These are phyloP conservation scores for Sphaerodactylus townsendi DNA, from an alignment of 2,113 vertebrate genomes.

Conservation along the genomic window DNA sequence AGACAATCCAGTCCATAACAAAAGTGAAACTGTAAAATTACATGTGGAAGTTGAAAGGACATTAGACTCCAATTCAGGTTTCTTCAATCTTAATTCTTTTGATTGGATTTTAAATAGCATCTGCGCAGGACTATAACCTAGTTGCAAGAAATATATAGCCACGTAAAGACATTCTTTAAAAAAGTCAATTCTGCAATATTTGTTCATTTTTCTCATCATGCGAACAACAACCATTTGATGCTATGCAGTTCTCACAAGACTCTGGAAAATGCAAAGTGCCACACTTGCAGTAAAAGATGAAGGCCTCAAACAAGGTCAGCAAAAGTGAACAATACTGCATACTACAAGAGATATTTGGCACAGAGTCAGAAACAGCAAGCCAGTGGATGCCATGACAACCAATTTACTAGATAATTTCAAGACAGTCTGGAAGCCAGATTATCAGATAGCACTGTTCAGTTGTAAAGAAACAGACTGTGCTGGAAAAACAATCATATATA, in stretches of 20 bases:
- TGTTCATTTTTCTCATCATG: neutral
- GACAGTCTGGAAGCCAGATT: conserved; percentile 37
- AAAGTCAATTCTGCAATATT: neutral
- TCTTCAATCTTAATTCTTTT: neutral
- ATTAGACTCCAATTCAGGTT: neutral
- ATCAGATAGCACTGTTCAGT: conserved; percentile 13
- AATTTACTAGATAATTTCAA: conserved; percentile 37
- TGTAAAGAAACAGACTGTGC: neutral
- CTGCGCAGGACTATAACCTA: neutral
- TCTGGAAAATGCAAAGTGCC: neutral
- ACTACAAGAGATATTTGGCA: conserved; percentile 1
- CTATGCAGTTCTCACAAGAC: neutral
- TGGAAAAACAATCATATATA: neutral
- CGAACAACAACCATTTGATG: neutral
- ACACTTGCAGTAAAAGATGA: neutral
- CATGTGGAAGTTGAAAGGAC: neutral
- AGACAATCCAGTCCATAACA: neutral
- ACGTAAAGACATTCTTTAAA: neutral
- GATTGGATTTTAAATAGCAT: neutral
- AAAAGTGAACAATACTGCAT: neutral
- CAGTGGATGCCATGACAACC: conserved; percentile 24
- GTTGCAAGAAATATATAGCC: neutral
- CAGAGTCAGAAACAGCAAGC: conserved; percentile 5
- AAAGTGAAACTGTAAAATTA: neutral
- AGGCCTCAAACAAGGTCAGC: neutral